These are phyloP conservation scores for Cheiracanthium punctorium DNA, from an alignment of 2,888 invertebrate genomes.

Conservation along the genomic window DNA sequence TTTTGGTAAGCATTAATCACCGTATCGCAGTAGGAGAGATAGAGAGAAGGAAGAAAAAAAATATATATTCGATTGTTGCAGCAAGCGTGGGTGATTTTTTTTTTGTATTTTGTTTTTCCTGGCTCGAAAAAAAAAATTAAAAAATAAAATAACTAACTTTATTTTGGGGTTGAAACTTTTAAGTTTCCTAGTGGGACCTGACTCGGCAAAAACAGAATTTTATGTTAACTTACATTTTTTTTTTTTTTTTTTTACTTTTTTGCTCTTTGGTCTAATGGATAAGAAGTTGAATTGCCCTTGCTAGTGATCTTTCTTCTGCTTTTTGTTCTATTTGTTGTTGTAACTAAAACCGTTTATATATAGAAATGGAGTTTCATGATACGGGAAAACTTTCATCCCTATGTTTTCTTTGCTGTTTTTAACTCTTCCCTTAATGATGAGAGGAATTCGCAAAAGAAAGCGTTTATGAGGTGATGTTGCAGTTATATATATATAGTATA, in stretches of 20 bases:
- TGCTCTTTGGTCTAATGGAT: neutral
- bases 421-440: too few species aligned
- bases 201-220: neutral
- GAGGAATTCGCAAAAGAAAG: too few species aligned
- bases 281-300: conserved; percentile 29
- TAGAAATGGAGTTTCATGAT: too few species aligned
- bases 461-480: too few species aligned
- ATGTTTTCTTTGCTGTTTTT: too few species aligned
- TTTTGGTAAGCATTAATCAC: conserved; percentile 64
- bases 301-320: neutral
- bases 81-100: conserved; percentile 21
- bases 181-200: conserved; percentile 55
- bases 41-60: conserved; percentile 5
- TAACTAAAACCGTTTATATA: neutral
- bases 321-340: conserved; percentile 6
- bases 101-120: conserved; percentile 24
- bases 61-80: neutral
- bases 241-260: conserved; percentile 19
- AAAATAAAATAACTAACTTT: conserved; percentile 47
- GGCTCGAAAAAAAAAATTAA: neutral
- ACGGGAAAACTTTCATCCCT: too few species aligned
- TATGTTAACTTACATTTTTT: conserved; percentile 25
- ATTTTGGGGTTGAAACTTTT: conserved; percentile 68
- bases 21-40: too few species aligned
- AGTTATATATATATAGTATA: too few species aligned